These are phyloP conservation scores for Gryllus longicercus DNA, from an alignment of 2,888 invertebrate species.

Conservation along the genomic window DNA sequence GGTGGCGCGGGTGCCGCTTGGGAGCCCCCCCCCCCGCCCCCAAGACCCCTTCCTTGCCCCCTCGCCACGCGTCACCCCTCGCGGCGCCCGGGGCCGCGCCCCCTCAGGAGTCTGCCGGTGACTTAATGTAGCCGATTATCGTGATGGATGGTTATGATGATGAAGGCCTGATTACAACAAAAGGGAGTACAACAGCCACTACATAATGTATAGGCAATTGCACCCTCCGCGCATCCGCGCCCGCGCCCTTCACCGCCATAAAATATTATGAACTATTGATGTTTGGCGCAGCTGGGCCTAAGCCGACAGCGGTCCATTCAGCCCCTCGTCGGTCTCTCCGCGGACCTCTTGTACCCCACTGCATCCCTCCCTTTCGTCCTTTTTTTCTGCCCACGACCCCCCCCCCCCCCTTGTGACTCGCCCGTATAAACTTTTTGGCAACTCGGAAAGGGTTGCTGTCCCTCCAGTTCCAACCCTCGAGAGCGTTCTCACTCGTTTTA, in stretches of 20 bases:
- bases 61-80: background rate
- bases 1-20: background rate
- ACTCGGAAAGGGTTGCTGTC: background rate
- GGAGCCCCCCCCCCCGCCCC: background rate
- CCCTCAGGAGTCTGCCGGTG: background rate
- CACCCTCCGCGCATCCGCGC: background rate
- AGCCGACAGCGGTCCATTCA: background rate
- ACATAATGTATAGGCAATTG: constrained; percentile 11
- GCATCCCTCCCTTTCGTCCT: too few species aligned
- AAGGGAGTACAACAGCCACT: constrained; percentile 10
- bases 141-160: constrained; percentile 17
- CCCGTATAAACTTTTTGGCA: background rate
- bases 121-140: constrained; percentile 17
- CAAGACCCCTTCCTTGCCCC: background rate
- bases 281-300: constrained; percentile 30
- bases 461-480: background rate
- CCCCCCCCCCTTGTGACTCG: too few species aligned
- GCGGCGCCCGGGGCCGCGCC: background rate
- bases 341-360: too few species aligned
- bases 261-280: constrained; percentile 34
- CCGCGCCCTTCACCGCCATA: constrained; percentile 23
- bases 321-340: too few species aligned
- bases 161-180: constrained; percentile 8
- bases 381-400: too few species aligned
- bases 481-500: background rate